Evolutionary conservation across 2,797 vertebrate genomes (phyloP).

Genomic region (Lerista edwardsae): DNA sequence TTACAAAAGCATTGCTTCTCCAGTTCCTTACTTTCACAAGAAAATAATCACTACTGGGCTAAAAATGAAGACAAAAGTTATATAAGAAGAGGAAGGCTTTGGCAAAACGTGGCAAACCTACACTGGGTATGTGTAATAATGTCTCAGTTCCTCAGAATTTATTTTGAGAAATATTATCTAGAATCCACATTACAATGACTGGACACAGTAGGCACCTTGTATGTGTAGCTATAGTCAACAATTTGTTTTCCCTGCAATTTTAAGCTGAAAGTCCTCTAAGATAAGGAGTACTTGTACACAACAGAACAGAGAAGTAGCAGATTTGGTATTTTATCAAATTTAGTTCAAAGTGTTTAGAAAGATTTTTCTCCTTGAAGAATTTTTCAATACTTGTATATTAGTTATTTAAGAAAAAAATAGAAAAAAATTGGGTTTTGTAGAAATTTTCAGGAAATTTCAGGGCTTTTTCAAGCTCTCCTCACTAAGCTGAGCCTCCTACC

Average conservation of each 20-base stretch:
- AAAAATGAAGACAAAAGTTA: neutral
- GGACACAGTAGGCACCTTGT: neutral
- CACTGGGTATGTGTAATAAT: neutral
- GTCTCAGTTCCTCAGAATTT: neutral
- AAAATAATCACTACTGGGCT: neutral
- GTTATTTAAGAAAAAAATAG: no score
- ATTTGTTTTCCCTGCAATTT: no score
- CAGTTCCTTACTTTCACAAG: neutral
- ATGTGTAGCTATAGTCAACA: neutral
- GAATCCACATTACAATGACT: neutral
- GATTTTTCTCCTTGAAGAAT: neutral
- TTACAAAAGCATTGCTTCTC: neutral
- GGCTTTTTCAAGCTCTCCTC: no score
- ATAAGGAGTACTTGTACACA: no score
- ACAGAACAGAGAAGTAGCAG: neutral
- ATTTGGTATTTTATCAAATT: neutral
- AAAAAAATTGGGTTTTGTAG: no score
- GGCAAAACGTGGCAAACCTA: neutral
- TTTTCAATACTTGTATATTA: no score
- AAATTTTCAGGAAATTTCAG: no score
- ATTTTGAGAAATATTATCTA: neutral
- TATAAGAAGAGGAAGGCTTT: neutral
- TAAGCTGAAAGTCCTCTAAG: no score
- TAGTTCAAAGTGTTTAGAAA: neutral
- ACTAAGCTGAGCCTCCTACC: no score